These are phyloP conservation scores for Dicycla oo DNA, from an alignment of 2,888 invertebrate species.

Conservation along the genomic window DNA sequence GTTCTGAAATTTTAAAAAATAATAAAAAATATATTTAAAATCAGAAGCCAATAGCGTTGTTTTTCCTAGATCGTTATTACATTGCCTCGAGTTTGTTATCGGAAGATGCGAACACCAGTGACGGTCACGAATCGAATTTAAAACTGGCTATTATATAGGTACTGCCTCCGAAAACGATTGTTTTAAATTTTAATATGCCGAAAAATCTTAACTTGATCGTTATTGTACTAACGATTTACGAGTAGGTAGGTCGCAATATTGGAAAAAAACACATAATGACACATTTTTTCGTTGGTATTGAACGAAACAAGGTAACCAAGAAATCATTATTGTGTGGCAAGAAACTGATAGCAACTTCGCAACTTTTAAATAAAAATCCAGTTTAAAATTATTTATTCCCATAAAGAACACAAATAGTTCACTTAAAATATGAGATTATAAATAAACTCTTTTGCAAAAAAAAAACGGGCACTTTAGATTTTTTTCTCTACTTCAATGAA, in stretches of 20 bases:
- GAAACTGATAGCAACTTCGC: not conserved
- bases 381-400: too few relatives aligned
- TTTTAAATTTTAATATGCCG: conserved; percentile 45
- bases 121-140: conserved; percentile 60
- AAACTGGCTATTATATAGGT: conserved; percentile 23
- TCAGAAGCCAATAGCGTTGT: not conserved
- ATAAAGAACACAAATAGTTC: too few relatives aligned
- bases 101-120: conserved; percentile 51
- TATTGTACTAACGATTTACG: conserved; percentile 27
- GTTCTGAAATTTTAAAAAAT: not conserved
- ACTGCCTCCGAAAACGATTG: conserved; percentile 14
- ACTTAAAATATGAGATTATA: too few relatives aligned
- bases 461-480: too few relatives aligned
- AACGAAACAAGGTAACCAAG: not conserved
- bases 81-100: conserved; percentile 45
- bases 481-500: too few relatives aligned
- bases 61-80: conserved; percentile 15
- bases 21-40: too few relatives aligned
- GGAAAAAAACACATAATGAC: not conserved
- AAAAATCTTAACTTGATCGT: conserved; percentile 19
- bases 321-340: not conserved
- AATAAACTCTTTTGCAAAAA: too few relatives aligned
- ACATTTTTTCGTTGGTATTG: not conserved
- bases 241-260: not conserved
- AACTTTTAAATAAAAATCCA: conserved; percentile 6